Conservation (phyloP, 2,113 vertebrate species). For the Tachuris rubrigastra region DNA sequence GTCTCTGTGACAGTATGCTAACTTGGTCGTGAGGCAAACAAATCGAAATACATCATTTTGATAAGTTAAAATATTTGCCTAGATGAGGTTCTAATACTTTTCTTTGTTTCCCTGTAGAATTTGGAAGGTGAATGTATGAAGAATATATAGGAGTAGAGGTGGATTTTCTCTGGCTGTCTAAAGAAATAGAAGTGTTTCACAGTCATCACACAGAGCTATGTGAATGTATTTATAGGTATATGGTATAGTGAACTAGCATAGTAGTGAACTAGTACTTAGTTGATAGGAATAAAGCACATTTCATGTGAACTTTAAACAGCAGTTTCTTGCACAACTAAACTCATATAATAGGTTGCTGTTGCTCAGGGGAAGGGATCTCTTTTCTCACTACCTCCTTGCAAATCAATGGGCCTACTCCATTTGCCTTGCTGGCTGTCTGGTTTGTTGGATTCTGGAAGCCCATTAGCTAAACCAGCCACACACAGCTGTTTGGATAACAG, state of each 20-base stretch:
- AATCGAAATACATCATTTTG: background rate
- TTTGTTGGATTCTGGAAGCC: background rate
- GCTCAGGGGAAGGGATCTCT: background rate
- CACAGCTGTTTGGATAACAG: background rate
- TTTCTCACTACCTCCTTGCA: background rate
- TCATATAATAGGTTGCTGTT: background rate
- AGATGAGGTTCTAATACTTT: background rate
- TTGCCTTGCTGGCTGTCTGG: background rate
- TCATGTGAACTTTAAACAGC: background rate
- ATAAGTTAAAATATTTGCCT: background rate
- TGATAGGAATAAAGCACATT: background rate
- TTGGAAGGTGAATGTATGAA: background rate
- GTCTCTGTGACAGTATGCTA: background rate
- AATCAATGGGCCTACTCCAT: rapidly evolving
- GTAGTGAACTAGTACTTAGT: too few species aligned
- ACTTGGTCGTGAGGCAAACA: background rate
- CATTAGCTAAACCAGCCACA: background rate
- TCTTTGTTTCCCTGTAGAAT: background rate
- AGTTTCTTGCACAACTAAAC: background rate
- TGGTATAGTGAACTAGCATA: background rate
- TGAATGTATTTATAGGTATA: background rate
- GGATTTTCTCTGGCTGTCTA: background rate
- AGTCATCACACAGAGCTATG: background rate
- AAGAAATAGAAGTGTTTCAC: background rate
- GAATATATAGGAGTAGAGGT: background rate